These are phyloP conservation scores for Datnioides undecimradiatus DNA, from an alignment of 2,113 vertebrate species.

Conservation along the genomic window DNA sequence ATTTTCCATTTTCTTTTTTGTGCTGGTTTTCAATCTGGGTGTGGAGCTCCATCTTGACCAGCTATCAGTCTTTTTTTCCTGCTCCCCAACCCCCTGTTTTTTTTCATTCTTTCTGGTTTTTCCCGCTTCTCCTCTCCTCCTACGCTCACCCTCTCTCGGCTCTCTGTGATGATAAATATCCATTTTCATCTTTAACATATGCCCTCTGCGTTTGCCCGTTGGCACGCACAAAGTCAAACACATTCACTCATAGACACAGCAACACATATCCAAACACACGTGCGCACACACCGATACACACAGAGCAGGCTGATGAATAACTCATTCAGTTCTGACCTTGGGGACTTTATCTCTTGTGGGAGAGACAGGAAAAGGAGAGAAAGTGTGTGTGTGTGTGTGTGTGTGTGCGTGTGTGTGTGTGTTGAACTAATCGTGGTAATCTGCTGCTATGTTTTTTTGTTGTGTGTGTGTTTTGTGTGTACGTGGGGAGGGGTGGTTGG, in stretches of 20 bases:
- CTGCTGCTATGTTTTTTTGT: slow-evolving; percentile 60
- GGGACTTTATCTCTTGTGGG: slow-evolving; percentile 66
- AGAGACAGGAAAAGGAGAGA: slow-evolving; percentile 44
- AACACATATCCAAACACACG: slow-evolving; percentile 29
- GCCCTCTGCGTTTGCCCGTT: slow-evolving; percentile 71
- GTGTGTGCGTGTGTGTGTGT: slow-evolving; percentile 59
- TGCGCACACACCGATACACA: slow-evolving; percentile 17
- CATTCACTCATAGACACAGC: slow-evolving; percentile 24
- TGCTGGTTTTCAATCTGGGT: background rate
- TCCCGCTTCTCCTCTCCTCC: slow-evolving; percentile 47
- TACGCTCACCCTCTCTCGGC: slow-evolving; percentile 52
- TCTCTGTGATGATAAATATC: slow-evolving; percentile 79
- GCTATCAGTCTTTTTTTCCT: slow-evolving; percentile 7
- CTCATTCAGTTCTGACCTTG: slow-evolving; percentile 80
- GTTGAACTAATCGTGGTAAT: slow-evolving; percentile 72
- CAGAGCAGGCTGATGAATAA: slow-evolving; percentile 69
- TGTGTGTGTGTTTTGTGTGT: slow-evolving; percentile 38
- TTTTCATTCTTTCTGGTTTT: slow-evolving; percentile 54
- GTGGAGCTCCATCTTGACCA: slow-evolving; percentile 15
- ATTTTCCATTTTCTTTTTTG: background rate
- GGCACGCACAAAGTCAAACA: slow-evolving; percentile 71
- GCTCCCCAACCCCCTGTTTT: slow-evolving; percentile 11
- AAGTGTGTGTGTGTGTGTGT: slow-evolving; percentile 64
- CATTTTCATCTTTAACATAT: slow-evolving; percentile 81
- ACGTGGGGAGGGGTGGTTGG: slow-evolving; percentile 39